These are phyloP conservation scores for Danio kyathit DNA, from an alignment of 2,797 vertebrate genomes.

Conservation along the genomic window DNA sequence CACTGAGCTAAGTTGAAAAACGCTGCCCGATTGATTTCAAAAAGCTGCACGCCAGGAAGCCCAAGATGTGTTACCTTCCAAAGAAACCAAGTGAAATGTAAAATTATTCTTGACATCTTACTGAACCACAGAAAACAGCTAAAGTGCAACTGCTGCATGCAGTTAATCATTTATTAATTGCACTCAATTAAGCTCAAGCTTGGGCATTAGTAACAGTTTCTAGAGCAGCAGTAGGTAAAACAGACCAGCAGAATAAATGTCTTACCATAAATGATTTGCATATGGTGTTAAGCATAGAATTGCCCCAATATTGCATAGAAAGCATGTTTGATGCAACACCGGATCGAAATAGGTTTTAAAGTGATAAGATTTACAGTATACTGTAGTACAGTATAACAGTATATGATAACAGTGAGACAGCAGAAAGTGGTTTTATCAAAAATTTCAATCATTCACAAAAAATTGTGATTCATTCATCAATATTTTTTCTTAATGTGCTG, in stretches of 20 bases:
- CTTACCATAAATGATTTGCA: no score
- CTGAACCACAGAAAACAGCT: not conserved
- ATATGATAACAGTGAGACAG: no score
- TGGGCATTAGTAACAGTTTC: not conserved
- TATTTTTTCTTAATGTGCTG: no score
- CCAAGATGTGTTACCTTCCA: not conserved
- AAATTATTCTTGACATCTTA: not conserved
- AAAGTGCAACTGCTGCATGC: not conserved
- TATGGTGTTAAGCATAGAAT: no score
- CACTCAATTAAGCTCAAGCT: not conserved
- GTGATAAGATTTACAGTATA: no score
- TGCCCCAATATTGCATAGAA: no score
- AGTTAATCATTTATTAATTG: not conserved
- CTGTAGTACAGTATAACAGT: no score
- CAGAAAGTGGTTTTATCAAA: no score
- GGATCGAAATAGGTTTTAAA: no score
- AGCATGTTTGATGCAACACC: no score
- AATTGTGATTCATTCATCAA: no score
- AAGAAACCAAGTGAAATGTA: constrained; percentile 6
- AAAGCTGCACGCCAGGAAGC: not conserved
- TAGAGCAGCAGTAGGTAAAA: not conserved
- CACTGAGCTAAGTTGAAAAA: constrained; percentile 2
- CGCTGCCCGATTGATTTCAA: constrained; percentile 6
- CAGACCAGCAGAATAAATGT: not conserved
- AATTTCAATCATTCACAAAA: no score